Evolutionary conservation across 2,888 invertebrate species (phyloP).

Genomic region (Synergus japonicus): DNA sequence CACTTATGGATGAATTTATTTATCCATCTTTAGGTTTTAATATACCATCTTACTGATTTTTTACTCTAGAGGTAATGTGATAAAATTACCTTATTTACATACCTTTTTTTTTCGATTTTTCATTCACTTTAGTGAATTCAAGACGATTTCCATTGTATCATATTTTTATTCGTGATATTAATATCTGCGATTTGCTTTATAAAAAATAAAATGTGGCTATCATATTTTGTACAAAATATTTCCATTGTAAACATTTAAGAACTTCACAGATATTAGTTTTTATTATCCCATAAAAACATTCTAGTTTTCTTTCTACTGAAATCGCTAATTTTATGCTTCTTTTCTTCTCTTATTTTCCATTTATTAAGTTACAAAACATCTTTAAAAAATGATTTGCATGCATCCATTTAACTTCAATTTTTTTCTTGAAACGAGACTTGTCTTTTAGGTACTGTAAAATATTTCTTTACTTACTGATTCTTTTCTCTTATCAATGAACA

Average conservation of each 20-base stretch:
- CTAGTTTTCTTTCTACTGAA: background rate
- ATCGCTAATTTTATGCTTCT: background rate
- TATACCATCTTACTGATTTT: slow-evolving; percentile 12
- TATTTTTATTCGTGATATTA: slow-evolving; percentile 14
- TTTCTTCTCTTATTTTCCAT: background rate
- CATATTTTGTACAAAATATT: no score
- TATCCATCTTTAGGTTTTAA: background rate
- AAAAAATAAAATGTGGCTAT: background rate
- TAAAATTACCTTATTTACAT: slow-evolving; percentile 32
- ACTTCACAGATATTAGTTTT: background rate
- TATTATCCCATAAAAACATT: background rate
- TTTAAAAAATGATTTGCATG: slow-evolving; percentile 14
- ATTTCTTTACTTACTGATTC: slow-evolving; percentile 1
- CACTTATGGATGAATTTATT: background rate
- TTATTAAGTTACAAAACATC: background rate
- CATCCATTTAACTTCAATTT: background rate
- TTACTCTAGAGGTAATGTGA: slow-evolving; percentile 19
- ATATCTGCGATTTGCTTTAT: background rate
- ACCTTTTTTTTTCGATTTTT: slow-evolving; percentile 19
- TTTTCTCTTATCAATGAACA: slow-evolving; percentile 7
- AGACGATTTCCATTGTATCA: background rate
- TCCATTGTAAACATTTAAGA: background rate
- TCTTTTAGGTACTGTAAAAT: slow-evolving; percentile 3
- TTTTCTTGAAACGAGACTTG: background rate
- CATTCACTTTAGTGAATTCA: slow-evolving; percentile 3